phyloP scores from a whole-genome alignment of 2,113 vertebrate species.

The Hymenochirus boettgeri region DNA sequence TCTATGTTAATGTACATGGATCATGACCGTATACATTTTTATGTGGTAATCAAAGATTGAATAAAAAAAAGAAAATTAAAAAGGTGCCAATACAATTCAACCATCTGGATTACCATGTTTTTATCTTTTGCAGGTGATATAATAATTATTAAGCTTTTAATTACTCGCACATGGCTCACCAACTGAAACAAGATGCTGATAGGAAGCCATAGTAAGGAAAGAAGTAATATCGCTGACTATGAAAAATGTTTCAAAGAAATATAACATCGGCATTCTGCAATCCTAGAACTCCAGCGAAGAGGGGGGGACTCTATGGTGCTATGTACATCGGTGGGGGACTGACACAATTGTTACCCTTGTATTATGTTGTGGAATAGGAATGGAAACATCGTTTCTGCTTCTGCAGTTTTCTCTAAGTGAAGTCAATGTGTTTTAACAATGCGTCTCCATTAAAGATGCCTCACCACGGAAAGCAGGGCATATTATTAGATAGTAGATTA shows the following conservation, averaged over 20 bases:
- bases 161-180: conserved; percentile 23
- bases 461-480: no score
- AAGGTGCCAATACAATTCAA: neutral
- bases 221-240: conserved; percentile 42
- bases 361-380: conserved; percentile 3
- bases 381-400: conserved; percentile 16
- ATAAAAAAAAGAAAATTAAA: no score
- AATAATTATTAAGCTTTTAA: conserved; percentile 34
- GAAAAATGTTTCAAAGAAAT: conserved; percentile 40
- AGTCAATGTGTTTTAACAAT: neutral
- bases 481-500: no score
- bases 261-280: conserved; percentile 27
- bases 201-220: conserved; percentile 26
- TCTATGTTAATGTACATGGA: no score
- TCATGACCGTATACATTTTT: no score
- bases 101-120: conserved; percentile 18
- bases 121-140: conserved; percentile 29
- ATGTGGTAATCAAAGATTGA: no score
- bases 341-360: conserved; percentile 22
- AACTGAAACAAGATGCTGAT: conserved; percentile 25
- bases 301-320: conserved; percentile 12
- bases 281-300: conserved; percentile 17
- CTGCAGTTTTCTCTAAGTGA: neutral
- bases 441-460: neutral
- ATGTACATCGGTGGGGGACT: conserved; percentile 21